These are phyloP conservation scores for Oncorhynchus gorbuscha DNA, from an alignment of 2,113 vertebrate genomes.

Conservation along the genomic window DNA sequence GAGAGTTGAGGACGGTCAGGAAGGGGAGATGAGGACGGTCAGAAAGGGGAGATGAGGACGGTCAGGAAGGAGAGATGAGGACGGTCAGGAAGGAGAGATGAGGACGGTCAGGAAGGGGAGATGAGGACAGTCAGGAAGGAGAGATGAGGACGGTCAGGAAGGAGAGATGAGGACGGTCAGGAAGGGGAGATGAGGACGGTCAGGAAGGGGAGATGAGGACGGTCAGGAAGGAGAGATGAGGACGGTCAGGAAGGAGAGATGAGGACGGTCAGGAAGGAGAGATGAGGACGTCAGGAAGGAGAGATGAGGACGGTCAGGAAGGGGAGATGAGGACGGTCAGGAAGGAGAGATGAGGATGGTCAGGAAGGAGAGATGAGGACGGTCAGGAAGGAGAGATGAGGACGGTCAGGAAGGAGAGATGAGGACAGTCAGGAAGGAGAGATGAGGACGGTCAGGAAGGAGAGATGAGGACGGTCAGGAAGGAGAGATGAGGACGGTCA, in stretches of 20 bases:
- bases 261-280: too few relatives aligned
- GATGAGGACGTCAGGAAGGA: too few relatives aligned
- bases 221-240: too few relatives aligned
- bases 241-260: too few relatives aligned
- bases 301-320: background rate
- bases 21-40: too few relatives aligned
- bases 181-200: slow-evolving; percentile 10
- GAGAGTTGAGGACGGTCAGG: too few relatives aligned
- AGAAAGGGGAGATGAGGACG: slow-evolving; percentile 12
- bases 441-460: background rate
- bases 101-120: background rate
- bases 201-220: too few relatives aligned
- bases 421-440: too few relatives aligned
- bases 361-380: too few relatives aligned
- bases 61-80: slow-evolving; percentile 12
- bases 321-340: slow-evolving; percentile 6
- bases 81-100: too few relatives aligned
- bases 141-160: background rate
- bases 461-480: background rate
- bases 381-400: slow-evolving; percentile 9
- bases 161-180: too few relatives aligned
- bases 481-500: too few relatives aligned
- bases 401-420: slow-evolving; percentile 15
- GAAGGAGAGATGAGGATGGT: slow-evolving; percentile 11
- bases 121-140: slow-evolving; percentile 12